Percentiles rank a stretch among this genome's conserved stretches.
Evolutionary conservation across 2,113 vertebrate genomes (phyloP).

Genomic region (Phylloscopus whistleri): DNA sequence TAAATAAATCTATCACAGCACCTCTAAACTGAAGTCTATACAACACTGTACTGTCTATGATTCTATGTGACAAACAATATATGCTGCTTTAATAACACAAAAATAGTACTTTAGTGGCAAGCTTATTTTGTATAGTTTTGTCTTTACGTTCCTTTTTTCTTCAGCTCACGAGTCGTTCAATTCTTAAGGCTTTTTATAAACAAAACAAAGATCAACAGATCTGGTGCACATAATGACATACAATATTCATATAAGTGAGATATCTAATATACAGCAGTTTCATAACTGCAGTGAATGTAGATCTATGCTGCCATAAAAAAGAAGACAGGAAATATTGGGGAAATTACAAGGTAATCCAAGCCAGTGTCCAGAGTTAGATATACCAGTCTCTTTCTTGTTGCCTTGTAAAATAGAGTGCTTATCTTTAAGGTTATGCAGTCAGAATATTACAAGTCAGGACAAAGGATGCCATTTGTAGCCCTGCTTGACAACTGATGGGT

Average conservation of each 20-base stretch:
- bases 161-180: not conserved
- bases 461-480: not conserved
- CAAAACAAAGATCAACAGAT: not conserved
- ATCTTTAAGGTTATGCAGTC: not conserved
- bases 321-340: not conserved
- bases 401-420: not conserved
- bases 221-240: not conserved
- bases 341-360: not conserved
- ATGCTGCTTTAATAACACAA: not conserved
- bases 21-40: not conserved
- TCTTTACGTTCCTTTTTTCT: not conserved
- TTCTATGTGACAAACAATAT: not conserved
- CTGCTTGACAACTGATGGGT: not conserved
- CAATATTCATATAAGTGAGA: not conserved
- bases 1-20: not conserved
- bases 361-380: not conserved
- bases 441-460: not conserved
- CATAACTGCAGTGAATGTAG: not conserved
- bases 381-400: not conserved
- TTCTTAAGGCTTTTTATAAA: not conserved
- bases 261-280: not conserved
- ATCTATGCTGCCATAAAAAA: not conserved
- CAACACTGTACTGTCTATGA: not conserved
- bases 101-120: not conserved
- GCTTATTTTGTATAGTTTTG: not conserved